Evolutionary conservation across 2,113 vertebrate genomes (phyloP).

Genomic region (Tachysurus fulvidraco): DNA sequence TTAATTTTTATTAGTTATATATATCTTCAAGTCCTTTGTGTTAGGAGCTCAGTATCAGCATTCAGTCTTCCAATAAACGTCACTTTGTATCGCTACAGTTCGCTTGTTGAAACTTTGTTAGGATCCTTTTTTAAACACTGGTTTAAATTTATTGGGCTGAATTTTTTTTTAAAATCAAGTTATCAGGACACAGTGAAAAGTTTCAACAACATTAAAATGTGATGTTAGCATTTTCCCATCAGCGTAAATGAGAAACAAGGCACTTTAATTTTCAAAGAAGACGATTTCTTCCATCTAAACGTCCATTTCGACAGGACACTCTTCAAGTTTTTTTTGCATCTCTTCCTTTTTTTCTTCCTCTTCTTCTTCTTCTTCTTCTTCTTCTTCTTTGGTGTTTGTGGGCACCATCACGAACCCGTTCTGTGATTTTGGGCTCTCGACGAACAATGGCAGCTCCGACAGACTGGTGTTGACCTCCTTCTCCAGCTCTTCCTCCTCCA

Average conservation of each 20-base stretch:
- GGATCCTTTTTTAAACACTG: not conserved
- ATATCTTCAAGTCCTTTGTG: not conserved
- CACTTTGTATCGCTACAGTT: slow-evolving; percentile 34
- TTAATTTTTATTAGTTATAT: not conserved
- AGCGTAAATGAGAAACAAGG: slow-evolving; percentile 62
- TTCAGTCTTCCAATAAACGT: not conserved
- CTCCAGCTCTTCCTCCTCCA: slow-evolving; percentile 77
- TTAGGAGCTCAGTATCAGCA: not conserved
- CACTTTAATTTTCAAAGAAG: slow-evolving; percentile 60
- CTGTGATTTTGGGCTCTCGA: slow-evolving; percentile 77
- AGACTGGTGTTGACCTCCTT: slow-evolving; percentile 86
- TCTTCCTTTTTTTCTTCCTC: slow-evolving; percentile 32
- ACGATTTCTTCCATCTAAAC: slow-evolving; percentile 51
- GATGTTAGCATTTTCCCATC: slow-evolving; percentile 31
- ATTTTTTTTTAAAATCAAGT: slow-evolving; percentile 52
- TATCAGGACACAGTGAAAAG: slow-evolving; percentile 62
- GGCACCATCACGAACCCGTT: slow-evolving; percentile 77
- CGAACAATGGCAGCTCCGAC: slow-evolving; percentile 78
- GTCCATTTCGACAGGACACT: slow-evolving; percentile 66
- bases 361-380: slow-evolving; percentile 61
- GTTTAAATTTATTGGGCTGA: slow-evolving; percentile 16
- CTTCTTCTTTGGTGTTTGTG: slow-evolving; percentile 82
- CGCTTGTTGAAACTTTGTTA: slow-evolving; percentile 6
- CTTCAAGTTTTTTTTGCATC: slow-evolving; percentile 68
- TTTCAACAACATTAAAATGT: slow-evolving; percentile 53